Percentiles rank a stretch among this genome's conserved stretches.
Conservation (phyloP, 2,113 vertebrate species). For the Mobula birostris region DNA sequence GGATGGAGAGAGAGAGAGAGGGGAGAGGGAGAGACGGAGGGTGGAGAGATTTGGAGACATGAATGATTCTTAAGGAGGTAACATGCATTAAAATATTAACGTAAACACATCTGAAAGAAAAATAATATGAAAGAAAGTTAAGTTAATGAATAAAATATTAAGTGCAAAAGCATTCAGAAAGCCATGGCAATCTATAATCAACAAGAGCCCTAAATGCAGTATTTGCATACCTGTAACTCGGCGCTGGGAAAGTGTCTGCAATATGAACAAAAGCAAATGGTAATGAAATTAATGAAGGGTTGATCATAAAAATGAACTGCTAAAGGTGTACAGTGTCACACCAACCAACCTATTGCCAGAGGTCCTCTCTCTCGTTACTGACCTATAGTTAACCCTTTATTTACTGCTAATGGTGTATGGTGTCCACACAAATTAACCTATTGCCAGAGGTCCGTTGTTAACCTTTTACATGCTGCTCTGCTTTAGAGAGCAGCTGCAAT, state of each 20-base stretch:
- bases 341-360: not conserved
- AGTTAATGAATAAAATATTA: not conserved
- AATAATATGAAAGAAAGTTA: too few relatives aligned
- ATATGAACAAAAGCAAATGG: not conserved
- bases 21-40: too few relatives aligned
- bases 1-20: not conserved
- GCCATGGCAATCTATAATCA: not conserved
- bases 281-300: not conserved
- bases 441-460: too few relatives aligned
- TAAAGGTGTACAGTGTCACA: not conserved
- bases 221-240: not conserved
- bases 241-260: not conserved
- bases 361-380: not conserved
- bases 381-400: not conserved
- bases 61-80: not conserved
- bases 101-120: not conserved
- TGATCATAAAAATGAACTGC: not conserved
- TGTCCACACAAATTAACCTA: too few relatives aligned
- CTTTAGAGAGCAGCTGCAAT: too few relatives aligned
- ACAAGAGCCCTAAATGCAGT: not conserved
- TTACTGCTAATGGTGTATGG: too few relatives aligned
- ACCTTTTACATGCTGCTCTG: too few relatives aligned
- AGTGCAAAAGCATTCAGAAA: not conserved
- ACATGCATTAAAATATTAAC: not conserved
- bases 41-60: too few relatives aligned